phyloP scores from a whole-genome alignment of 2,888 invertebrate species.

The Brenthis daphne region DNA sequence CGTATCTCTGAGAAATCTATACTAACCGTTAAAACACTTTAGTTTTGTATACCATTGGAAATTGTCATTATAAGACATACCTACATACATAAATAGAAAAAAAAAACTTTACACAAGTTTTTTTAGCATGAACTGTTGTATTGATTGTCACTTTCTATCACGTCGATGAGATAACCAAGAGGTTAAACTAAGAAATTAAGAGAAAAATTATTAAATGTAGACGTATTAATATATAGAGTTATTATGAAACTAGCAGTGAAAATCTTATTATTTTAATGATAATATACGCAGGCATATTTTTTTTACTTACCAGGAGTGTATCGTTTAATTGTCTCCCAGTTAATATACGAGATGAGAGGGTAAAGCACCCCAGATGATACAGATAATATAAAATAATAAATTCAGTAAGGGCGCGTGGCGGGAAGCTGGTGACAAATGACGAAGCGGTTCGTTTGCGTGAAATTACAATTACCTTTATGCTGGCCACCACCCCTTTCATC shows the following conservation, averaged over 20 bases:
- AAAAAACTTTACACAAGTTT: background rate
- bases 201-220: too few relatives aligned
- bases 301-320: slow-evolving; percentile 14
- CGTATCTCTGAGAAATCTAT: too few relatives aligned
- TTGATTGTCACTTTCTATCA: background rate
- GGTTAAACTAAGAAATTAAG: too few relatives aligned
- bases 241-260: background rate
- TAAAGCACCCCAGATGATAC: slow-evolving; percentile 54
- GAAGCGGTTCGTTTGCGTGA: slow-evolving; percentile 71
- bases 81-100: background rate
- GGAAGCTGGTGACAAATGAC: slow-evolving; percentile 82
- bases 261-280: background rate
- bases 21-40: too few relatives aligned
- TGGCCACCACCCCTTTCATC: slow-evolving; percentile 61
- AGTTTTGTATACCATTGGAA: too few relatives aligned
- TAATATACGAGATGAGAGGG: slow-evolving; percentile 68
- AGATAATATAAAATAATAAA: slow-evolving; percentile 75
- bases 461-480: slow-evolving; percentile 77
- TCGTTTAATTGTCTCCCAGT: slow-evolving; percentile 57
- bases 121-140: background rate
- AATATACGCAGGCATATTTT: background rate
- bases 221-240: too few relatives aligned
- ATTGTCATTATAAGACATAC: too few relatives aligned
- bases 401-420: slow-evolving; percentile 72
- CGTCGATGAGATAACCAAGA: too few relatives aligned